A percentile compares a stretch with the other conserved stretches of the same genome.
These are phyloP conservation scores for Tinamus major DNA, from an alignment of 2,797 vertebrate genomes.

Conservation along the genomic window DNA sequence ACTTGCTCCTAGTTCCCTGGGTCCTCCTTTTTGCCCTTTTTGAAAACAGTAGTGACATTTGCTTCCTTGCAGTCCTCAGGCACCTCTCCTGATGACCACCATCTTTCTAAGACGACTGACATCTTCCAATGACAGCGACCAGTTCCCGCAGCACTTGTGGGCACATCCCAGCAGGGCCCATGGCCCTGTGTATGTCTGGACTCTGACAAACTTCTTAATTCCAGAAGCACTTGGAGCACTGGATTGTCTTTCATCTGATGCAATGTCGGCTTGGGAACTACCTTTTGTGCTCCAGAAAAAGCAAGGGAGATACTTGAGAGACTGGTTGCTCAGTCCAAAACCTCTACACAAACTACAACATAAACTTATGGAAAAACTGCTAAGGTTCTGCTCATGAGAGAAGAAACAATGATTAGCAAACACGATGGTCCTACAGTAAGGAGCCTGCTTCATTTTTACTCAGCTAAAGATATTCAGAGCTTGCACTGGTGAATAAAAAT, in stretches of 20 bases:
- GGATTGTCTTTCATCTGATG: neutral
- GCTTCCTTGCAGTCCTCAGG: no score
- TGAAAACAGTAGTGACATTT: neutral
- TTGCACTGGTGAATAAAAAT: neutral
- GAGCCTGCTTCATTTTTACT: neutral
- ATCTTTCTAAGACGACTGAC: no score
- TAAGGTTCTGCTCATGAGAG: neutral
- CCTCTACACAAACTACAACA: neutral
- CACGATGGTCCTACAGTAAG: neutral
- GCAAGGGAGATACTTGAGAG: neutral
- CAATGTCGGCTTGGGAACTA: neutral
- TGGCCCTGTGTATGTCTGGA: neutral
- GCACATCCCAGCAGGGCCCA: no score
- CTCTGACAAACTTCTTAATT: neutral
- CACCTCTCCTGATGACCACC: no score
- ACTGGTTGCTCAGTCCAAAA: neutral
- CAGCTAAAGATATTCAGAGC: neutral
- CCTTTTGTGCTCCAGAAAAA: neutral
- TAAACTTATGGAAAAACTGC: neutral
- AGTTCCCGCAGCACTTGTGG: no score
- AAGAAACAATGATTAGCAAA: neutral
- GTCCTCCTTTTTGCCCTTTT: no score
- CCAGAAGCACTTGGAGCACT: rapidly evolving
- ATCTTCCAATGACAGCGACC: no score
- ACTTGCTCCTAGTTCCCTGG: no score